phyloP scores from a whole-genome alignment of 2,113 vertebrate species.

The Malurus elegans region DNA sequence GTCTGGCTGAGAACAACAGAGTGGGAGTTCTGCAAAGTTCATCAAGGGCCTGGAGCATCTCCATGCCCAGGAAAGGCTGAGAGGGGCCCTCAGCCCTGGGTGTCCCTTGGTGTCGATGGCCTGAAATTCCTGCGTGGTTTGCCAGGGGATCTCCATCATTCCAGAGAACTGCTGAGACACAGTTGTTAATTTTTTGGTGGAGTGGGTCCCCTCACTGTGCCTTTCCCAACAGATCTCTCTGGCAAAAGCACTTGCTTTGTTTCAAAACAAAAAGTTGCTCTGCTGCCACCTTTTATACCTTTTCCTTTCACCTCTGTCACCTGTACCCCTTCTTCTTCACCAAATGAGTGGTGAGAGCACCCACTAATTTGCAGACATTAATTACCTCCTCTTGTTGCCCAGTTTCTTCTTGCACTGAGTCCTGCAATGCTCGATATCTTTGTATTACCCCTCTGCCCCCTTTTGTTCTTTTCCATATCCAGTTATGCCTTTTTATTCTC shows the following conservation, averaged over 20 bases:
- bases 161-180: background rate
- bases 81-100: background rate
- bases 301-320: background rate
- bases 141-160: background rate
- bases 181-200: background rate
- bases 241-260: background rate
- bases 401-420: background rate
- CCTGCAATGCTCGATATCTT: background rate
- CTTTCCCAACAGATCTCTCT: fast-evolving
- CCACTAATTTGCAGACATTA: background rate
- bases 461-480: background rate
- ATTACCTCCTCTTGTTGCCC: background rate
- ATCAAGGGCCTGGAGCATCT: background rate
- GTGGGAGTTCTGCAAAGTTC: background rate
- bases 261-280: background rate
- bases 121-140: background rate
- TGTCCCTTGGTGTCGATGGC: background rate
- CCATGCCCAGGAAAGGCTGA: background rate
- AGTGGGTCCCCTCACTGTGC: background rate
- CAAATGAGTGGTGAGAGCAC: background rate
- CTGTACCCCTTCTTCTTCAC: background rate
- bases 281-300: background rate
- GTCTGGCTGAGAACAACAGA: background rate
- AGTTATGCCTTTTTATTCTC: background rate
- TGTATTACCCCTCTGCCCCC: background rate